Conservation (phyloP, 1,140 invertebrate species). For the Megathymus violae region DNA sequence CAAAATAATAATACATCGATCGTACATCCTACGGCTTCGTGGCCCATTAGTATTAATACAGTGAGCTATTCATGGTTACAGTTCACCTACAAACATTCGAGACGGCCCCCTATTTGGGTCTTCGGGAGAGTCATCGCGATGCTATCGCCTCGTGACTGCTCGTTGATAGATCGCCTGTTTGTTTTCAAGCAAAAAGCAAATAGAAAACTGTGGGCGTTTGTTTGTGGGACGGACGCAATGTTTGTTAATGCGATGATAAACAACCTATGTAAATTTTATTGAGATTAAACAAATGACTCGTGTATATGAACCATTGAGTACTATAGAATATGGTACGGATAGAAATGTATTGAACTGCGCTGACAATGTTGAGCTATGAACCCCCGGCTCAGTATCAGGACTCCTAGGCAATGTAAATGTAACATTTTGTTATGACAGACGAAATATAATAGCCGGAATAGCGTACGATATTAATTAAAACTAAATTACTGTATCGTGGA, state of each 20-base stretch:
- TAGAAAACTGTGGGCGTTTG: not conserved
- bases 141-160: not conserved
- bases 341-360: not conserved
- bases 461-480: too few species aligned
- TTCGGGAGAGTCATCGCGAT: conserved; percentile 22
- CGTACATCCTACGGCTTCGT: too few species aligned
- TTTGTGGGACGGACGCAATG: conserved; percentile 21
- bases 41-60: too few species aligned
- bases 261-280: conserved; percentile 20
- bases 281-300: conserved; percentile 21
- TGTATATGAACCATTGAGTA: not conserved
- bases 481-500: too few species aligned
- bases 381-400: too few species aligned
- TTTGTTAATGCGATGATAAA: conserved; percentile 32
- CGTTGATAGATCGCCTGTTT: conserved; percentile 22
- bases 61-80: too few species aligned
- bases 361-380: too few species aligned
- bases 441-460: too few species aligned
- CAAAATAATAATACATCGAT: too few species aligned
- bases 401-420: too few species aligned
- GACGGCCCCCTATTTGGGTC: not conserved
- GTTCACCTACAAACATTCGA: not conserved
- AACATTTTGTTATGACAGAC: too few species aligned
- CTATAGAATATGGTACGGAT: not conserved
- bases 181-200: conserved; percentile 17